A percentile compares a stretch with the other conserved stretches of the same genome.
Evolutionary conservation across 1,140 invertebrate genomes (phyloP).

Genomic region (Brevipalpus yothersi): DNA sequence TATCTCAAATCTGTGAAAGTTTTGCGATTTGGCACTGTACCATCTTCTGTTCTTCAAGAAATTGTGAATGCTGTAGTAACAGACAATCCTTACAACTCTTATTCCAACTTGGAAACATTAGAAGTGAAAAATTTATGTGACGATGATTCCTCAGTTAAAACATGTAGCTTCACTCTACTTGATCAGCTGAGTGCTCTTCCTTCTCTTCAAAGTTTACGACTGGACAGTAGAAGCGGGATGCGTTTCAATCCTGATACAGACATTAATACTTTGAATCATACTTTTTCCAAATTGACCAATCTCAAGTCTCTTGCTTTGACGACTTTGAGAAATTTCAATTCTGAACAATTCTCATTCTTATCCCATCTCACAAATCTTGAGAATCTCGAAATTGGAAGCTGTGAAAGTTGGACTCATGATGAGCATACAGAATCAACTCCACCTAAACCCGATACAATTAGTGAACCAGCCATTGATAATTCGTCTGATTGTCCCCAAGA

Average conservation of each 20-base stretch:
- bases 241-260: neutral
- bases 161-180: neutral
- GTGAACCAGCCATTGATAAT: too few relatives aligned
- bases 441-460: neutral
- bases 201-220: neutral
- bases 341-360: constrained; percentile 1
- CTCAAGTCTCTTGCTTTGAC: neutral
- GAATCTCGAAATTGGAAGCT: constrained; percentile 4
- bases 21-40: constrained; percentile 3
- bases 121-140: neutral
- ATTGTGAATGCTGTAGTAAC: neutral
- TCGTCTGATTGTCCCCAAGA: too few relatives aligned
- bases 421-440: neutral
- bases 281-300: neutral
- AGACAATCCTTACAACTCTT: constrained; percentile 1
- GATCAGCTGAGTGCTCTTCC: neutral
- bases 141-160: neutral
- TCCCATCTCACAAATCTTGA: neutral
- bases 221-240: neutral
- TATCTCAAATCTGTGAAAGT: neutral
- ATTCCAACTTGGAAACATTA: neutral
- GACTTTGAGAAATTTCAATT: neutral
- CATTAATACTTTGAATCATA: neutral
- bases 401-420: constrained; percentile 1
- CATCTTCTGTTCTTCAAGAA: constrained; percentile 5